phyloP scores from a whole-genome alignment of 2,113 vertebrate genomes.

The Leptobrachium ailaonicum region DNA sequence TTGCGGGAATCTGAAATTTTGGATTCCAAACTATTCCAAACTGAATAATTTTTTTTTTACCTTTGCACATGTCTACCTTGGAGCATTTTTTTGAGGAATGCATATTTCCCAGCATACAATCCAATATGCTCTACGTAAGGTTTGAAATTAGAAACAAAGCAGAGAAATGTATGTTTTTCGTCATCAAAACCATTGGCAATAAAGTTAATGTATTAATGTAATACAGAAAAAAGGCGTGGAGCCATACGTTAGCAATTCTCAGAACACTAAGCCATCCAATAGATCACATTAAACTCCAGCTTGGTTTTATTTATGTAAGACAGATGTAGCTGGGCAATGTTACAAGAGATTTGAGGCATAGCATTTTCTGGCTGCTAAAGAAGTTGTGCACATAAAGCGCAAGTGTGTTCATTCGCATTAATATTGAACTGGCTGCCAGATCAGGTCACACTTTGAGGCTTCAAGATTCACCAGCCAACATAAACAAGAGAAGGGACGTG shows the following conservation, averaged over 20 bases:
- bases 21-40: too few relatives aligned
- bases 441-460: constrained; percentile 47
- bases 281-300: constrained; percentile 20
- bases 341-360: constrained; percentile 47
- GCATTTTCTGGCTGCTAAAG: constrained; percentile 46
- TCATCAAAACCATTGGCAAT: too few relatives aligned
- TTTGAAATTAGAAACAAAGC: too few relatives aligned
- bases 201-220: constrained; percentile 16
- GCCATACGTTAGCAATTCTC: constrained; percentile 14
- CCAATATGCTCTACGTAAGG: too few relatives aligned
- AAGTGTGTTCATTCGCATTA: constrained; percentile 47
- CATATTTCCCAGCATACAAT: too few relatives aligned
- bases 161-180: not conserved
- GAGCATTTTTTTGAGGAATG: too few relatives aligned
- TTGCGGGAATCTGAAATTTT: too few relatives aligned
- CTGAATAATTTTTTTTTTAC: too few relatives aligned
- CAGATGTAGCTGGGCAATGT: constrained; percentile 47
- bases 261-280: constrained; percentile 40
- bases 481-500: constrained; percentile 40
- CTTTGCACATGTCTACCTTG: too few relatives aligned
- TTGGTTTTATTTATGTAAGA: constrained; percentile 45
- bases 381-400: constrained; percentile 43
- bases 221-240: constrained; percentile 33
- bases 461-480: constrained; percentile 38
- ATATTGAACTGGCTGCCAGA: constrained; percentile 45